Evolutionary conservation across 2,113 vertebrate species (phyloP), one percentile per base, ranked within the genome.

Genomic region (Planiliza haematocheilus): DNA sequence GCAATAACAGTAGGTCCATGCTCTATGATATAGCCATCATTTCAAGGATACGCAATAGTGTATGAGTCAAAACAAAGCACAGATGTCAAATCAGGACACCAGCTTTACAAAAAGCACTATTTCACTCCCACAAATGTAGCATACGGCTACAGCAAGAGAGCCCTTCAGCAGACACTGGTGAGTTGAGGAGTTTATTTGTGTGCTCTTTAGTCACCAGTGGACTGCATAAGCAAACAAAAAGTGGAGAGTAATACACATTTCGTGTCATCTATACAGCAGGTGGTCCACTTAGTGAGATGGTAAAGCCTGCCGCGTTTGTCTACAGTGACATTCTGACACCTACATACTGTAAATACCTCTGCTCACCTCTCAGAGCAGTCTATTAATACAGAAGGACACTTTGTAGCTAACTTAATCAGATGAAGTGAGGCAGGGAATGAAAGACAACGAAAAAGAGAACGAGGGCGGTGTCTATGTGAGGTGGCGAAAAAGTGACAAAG

Each of bases 351-450:
- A 78, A 82, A 77, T 46, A 62, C 77, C 52, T 21, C 38, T 14
- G 14, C 38, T 42, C 10, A 74, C 68, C 69, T 84, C 76, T 81
- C 77, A 12, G 37, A 64, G 66, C 37, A 17, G 58, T 61, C 83
- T 88, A 86, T 89, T 84, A 89, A 85, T 42, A 86, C 56, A 70
- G 82, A 86, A 89, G 89, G 86, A 90, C 91, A 85, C 70, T 74
- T 79, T 71, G 69, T 8, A 21, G 71, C 57, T 36, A 82, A 86
- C 80, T 78, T 85, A 91, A 92, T 92, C 86, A 86, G 77, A 88
- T 66, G 73, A 74, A 88, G 86, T 77, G 82, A 85, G 73, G 66
- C 5, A 4, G 53, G 57, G 70, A 72, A 58, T 17, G 74, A 73
- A 81, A 83, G 52, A 72, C 45, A 42, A 65, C 3, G 9, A 21